Evolutionary conservation across 2,888 invertebrate genomes (phyloP), one percentile per base, ranked within the genome.

Genomic region (Lasioglossum morio): DNA sequence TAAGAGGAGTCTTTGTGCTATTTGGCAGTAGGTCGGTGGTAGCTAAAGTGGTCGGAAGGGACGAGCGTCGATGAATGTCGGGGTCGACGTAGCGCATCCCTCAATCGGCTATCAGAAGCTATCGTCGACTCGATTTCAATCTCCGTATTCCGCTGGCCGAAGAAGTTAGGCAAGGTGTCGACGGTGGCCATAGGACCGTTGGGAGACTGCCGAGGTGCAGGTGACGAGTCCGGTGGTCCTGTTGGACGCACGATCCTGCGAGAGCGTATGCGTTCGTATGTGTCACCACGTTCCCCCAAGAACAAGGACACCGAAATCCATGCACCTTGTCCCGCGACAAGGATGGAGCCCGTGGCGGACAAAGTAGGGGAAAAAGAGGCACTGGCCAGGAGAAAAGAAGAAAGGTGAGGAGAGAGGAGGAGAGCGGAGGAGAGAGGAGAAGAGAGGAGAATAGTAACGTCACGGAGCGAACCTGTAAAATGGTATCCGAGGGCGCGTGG

Each of bases 191-290:
- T 87, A 88, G 90, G 89, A 91, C 91, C 91, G 88, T 92, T 88
- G 88, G 89, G 87, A 89, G 89, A 89, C 89, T 88, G 84, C 63
- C 85, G 83, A 87, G 91, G 90, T 92, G 94, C 94, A 94, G 94
- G 94, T 94, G 94, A 94, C 94, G 93, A 94, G 94, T 93, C 93
- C 91, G 94, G 94, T 94, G 94, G 94, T 94, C 94, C 93, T 91
- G 86, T 81, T 79, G 86, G 88, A 88, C 90, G 86, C 86, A 81
- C 84, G 81, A 76, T 72, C 66, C 77, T 27, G 73, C 69, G 40
- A 14, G 37, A 60, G 82, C 80, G 79, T 83, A 43, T 77, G 83
- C 43, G 85, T 82, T 86, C 80, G 82, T 88, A 84, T 86, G 81
- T 88, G 85, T 88, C 91, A 90, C 88, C 82, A 85, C 60, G 84